Evolutionary conservation across 2,113 vertebrate species (phyloP), one percentile per base, ranked within the genome.

Genomic region (Australoheros scitulus): DNA sequence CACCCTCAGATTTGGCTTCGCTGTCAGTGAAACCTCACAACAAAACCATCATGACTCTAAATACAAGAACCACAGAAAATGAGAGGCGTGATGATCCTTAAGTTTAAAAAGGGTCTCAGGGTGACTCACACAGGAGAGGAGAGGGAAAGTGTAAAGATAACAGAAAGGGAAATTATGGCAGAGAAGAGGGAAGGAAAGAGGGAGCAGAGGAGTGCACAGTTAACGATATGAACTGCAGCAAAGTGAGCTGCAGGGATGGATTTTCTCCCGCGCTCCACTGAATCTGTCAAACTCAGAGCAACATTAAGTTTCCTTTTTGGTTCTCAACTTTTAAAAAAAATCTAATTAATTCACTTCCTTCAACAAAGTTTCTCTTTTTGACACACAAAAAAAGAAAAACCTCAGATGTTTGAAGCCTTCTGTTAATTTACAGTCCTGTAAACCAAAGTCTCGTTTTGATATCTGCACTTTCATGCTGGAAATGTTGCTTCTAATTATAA

Each of bases 221-320:
- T 89, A 85, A 88, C 18, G 9, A 79, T 78, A 80, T 61, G 50
- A 60, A 61, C 14, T 6, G 47, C 13, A 60, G 29, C 59, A 84
- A 80, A 81, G 79, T 13, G 18, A 89, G 80, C 5, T 22, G 70
- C 38, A 64, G 68, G 80, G 76, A 84, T 58, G 82, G 80, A 82
- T 76, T 87, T 80, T 17, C 58, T 56, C 61, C 68, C 4, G 17
- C 50, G 77, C 89, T 91, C 74, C 84, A 75, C 15, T 90, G 87
- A 89, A 89, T 84, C 84, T 75, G 87, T 91, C 88, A 80, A 83
- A 89, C 61, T 88, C 79, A 7, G 34, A 81, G 70, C 65, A 59
- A 78, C 75, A 26, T 15, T 3, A 75, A 65, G 52, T 77, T 89
- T 83, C 61, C 77, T 50, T 76, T 61, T 90, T 63, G 18, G 24